A percentile compares a stretch with the other conserved stretches of the same genome.
phyloP scores from a whole-genome alignment of 1,140 invertebrate species.

The Dreissena rostriformis region DNA sequence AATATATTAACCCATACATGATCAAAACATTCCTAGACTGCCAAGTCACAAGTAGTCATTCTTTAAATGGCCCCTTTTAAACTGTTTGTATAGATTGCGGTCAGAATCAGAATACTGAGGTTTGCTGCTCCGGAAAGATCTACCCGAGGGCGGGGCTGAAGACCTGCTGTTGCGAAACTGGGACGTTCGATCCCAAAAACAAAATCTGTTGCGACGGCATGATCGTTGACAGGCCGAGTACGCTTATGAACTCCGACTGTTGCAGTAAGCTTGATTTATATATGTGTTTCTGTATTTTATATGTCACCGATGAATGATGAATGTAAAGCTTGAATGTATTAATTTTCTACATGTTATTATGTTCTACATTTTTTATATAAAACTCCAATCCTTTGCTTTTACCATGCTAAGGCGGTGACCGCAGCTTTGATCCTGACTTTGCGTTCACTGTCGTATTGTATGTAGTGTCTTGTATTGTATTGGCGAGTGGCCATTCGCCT shows the following conservation, averaged over 20 bases:
- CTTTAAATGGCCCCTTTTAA: too few relatives aligned
- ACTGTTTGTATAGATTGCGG: slow-evolving; percentile 9
- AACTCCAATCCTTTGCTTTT: too few relatives aligned
- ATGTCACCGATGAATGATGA: background rate
- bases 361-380: background rate
- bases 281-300: background rate
- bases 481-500: too few relatives aligned
- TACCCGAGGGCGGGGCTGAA: slow-evolving; percentile 12
- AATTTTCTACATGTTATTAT: background rate
- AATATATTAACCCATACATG: too few relatives aligned
- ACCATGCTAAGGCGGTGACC: too few relatives aligned
- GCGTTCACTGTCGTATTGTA: too few relatives aligned
- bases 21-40: too few relatives aligned
- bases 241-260: slow-evolving; percentile 13
- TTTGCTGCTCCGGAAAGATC: slow-evolving; percentile 18
- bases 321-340: background rate
- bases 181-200: slow-evolving; percentile 36
- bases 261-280: slow-evolving; percentile 33
- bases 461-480: too few relatives aligned
- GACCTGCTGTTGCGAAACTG: slow-evolving; percentile 34
- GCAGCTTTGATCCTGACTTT: too few relatives aligned
- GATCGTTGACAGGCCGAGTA: slow-evolving; percentile 1
- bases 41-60: too few relatives aligned
- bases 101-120: slow-evolving; percentile 18
- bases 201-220: slow-evolving; percentile 27